Base-by-base conservation (phyloP, 2,113 vertebrate species). In the Tragulus kanchil region DNA sequence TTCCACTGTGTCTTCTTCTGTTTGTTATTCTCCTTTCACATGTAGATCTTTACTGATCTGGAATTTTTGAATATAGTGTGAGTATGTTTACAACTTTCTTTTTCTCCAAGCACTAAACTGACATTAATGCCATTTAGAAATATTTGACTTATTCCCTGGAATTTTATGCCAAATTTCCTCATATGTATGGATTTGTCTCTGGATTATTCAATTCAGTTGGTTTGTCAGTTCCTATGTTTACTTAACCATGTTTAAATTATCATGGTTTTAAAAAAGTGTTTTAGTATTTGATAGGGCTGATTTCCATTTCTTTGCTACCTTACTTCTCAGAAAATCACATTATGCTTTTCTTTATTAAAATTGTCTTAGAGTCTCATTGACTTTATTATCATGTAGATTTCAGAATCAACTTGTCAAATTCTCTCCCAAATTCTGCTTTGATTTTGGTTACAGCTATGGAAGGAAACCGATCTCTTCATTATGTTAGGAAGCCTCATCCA, bases 341-440 rank as follows among this genome's bases (percentile, higher is more conserved):
- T 48, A 82, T 85, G 17, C 36, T 84, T 25, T 83, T 92, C 61
- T 88, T 92, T 79, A 92, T 56, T 54, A 85, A 85, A 94, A 79
- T 71, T 79, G 7, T 71, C 31, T 69, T 62, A 79, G 13, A 79
- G 62, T 64, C 10, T 58, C 78, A 89, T 50, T 15, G 54, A 67
- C 17, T 78, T 92, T 61, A 89, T 79, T 92, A 85, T 19, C 10
- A 11, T 79, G 42, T n/a, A 52, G 11, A 64, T 81, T 95, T 85
- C 79, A 78, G 52, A 92, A 59, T 95, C 45, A 89, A 9, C 45
- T 88, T 85, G 56, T 92, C 36, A 92, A 88, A 48, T 92, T 96
- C 21, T 89, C 16, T 36, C 62, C 56, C 23, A 89, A 78, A 71
- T 79, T 50, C 36, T 79, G 45, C 69, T 79, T 5, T 93, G 23